Evolutionary conservation across 2,113 vertebrate genomes (phyloP), one percentile per base, ranked within the genome.

Genomic region (Eubucco bourcierii): DNA sequence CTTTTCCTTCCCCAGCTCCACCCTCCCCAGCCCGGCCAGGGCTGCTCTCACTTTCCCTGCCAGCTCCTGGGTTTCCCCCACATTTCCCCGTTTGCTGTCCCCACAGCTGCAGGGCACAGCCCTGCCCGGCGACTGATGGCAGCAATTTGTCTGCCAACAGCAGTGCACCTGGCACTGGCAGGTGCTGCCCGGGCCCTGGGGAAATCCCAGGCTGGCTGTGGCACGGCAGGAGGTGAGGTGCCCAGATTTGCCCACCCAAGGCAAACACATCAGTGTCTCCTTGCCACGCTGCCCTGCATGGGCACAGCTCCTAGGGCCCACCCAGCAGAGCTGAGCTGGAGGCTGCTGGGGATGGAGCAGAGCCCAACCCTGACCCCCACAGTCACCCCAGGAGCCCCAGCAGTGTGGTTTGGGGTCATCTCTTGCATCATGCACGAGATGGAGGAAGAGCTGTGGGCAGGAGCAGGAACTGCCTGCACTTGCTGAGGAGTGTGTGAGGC

Each of bases 181-280:
- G 10, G 1, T 1, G 1, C 53, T 39, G 15, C 41, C 37, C 0
- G 0, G 9, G 47, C 47, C 41, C 19, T 0, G 16, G 65, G 88
- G 80, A 86, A 86, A 71, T 90, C 83, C 94, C 7, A 0, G 10
- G 12, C 4, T 2, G 1, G 6, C 20, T 34, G 17, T 33, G 76
- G 34, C 28, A 25, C 17, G 0, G 0, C 6, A 5, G 23, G 33
- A 18, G 59, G 18, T 0, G 7, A 41, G 52, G 34, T 2, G 3
- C 10, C 4, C 0, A 0, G 25, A 65, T 52, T 91, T 89, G 44
- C 33, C 67, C 55, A 34, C 16, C 8, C 28, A 37, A 23, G 8
- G n/a, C 27, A 47, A 55, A 70, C 0, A 52, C 50, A 24, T 52
- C 55, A 31, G 28, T 17, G 28, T 31, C 14, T 31, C 55, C 55